Evolutionary conservation across 1,140 invertebrate genomes (phyloP), one percentile per base, ranked within the genome.

Genomic region (Pogonognathellus flavescens): DNA sequence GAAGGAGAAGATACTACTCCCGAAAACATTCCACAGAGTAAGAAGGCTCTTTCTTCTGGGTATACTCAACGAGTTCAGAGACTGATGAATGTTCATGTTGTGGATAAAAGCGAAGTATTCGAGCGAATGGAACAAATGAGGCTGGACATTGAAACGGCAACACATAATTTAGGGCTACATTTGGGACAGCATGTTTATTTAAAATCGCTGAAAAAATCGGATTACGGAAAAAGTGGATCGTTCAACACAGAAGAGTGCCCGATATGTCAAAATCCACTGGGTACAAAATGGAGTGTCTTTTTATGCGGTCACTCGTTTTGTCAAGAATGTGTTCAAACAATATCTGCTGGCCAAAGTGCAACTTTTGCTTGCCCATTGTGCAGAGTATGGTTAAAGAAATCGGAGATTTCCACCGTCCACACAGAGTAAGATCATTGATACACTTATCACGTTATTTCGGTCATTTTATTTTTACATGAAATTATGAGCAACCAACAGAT

Each of bases 241-340:
- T 91, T 80, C 86, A 94, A 92, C 89, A 92, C 93, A 6, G 94
- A 94, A 66, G 91, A 92, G 0, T 96, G 95, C 90, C 95, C 95
- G 2, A 93, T 96, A 81, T 96, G 95, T 90, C 92, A 92, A 85
- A 89, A 89, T 85, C 88, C 91, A 31, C 89, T 95, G 0, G 92
- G 92, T 62, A 89, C 91, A 20, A 89, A 94, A 90, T 95, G 94
- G 94, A 92, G 91, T 88, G 94, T 95, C 18, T 90, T 95, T 52
- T 90, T 91, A 22, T 95, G 94, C 90, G 94, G 94, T 8, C 94
- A 95, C 89, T 93, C 92, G 86, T 94, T 92, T 89, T 95, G 94
- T 89, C 89, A 93, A 41, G 91, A 92, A 59, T 95, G 94, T 89
- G 92, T 94, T 18, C 89, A 90, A 7, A 89, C 84, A 55, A 81